These are phyloP conservation scores for Amphiprion percula DNA, from an alignment of 2,113 vertebrate species.

Conservation along the genomic window DNA sequence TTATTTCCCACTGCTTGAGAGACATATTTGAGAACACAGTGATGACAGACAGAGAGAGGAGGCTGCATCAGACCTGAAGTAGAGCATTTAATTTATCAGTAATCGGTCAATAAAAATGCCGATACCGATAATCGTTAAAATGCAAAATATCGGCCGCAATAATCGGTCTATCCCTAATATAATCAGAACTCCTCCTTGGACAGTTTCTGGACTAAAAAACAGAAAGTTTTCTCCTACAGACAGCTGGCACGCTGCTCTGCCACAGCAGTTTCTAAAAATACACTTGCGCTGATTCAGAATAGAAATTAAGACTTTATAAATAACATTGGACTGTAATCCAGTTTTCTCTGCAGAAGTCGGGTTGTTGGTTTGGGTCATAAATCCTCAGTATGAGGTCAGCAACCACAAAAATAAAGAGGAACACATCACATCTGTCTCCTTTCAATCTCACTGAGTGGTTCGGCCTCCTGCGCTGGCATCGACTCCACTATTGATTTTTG, in stretches of 20 bases:
- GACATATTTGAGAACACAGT: too few relatives aligned
- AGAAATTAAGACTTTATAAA: constrained; percentile 26
- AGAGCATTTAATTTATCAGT: too few relatives aligned
- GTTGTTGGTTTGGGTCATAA: constrained; percentile 26
- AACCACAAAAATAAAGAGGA: constrained; percentile 13
- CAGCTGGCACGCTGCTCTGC: neutral
- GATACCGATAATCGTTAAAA: too few relatives aligned
- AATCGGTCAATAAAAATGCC: too few relatives aligned
- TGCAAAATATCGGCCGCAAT: too few relatives aligned
- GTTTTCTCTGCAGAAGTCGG: constrained; percentile 3
- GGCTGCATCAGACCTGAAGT: too few relatives aligned
- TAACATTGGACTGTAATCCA: neutral
- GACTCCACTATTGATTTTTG: constrained; percentile 55
- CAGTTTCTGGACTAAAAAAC: neutral
- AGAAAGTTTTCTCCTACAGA: neutral
- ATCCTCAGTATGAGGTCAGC: constrained; percentile 20
- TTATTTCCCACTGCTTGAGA: too few relatives aligned
- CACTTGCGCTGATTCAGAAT: neutral
- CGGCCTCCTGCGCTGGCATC: constrained; percentile 25
- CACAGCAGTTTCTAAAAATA: constrained; percentile 22
- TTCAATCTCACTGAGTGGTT: constrained; percentile 63
- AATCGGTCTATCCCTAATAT: too few relatives aligned
- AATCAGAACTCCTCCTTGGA: neutral
- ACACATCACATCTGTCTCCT: constrained; percentile 31
- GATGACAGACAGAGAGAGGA: too few relatives aligned